Conservation (phyloP, 1,140 invertebrate genomes). For the Drosophila azteca region DNA sequence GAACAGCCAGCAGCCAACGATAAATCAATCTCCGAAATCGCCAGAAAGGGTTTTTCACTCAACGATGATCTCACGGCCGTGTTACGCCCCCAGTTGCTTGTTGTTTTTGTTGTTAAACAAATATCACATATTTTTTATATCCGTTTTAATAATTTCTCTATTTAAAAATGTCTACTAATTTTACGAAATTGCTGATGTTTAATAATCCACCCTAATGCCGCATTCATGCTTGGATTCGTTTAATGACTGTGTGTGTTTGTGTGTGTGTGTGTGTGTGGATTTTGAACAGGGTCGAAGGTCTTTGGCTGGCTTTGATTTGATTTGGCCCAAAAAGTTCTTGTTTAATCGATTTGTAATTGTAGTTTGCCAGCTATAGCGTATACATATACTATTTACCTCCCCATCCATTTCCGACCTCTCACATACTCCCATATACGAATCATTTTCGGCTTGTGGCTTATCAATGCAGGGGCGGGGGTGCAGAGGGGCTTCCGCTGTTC, state of each 20-base stretch:
- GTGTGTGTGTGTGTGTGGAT: neutral
- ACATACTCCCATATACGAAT: neutral
- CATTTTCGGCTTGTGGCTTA: constrained; percentile 36
- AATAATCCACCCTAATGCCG: neutral
- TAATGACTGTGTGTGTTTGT: constrained; percentile 20
- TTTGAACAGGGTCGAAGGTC: constrained; percentile 19
- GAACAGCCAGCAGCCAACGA: neutral
- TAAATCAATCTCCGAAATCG: constrained; percentile 49
- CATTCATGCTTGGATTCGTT: constrained; percentile 17
- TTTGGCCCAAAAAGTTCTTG: constrained; percentile 8
- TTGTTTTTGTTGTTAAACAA: neutral
- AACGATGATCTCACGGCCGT: constrained; percentile 41
- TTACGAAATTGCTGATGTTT: constrained; percentile 6
- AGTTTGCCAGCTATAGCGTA: too few relatives aligned
- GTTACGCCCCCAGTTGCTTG: constrained; percentile 25
- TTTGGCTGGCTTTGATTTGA: neutral
- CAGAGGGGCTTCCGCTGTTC: constrained; percentile 18
- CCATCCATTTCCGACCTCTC: neutral
- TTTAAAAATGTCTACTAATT: constrained; percentile 10
- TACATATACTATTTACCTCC: neutral
- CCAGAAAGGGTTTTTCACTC: constrained; percentile 29
- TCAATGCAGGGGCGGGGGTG: constrained; percentile 3
- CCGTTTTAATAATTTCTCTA: constrained; percentile 1
- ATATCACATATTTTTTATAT: constrained; percentile 6
- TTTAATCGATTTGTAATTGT: neutral